phyloP scores from a whole-genome alignment of 2,797 vertebrate species.

The Erethizon dorsatum region DNA sequence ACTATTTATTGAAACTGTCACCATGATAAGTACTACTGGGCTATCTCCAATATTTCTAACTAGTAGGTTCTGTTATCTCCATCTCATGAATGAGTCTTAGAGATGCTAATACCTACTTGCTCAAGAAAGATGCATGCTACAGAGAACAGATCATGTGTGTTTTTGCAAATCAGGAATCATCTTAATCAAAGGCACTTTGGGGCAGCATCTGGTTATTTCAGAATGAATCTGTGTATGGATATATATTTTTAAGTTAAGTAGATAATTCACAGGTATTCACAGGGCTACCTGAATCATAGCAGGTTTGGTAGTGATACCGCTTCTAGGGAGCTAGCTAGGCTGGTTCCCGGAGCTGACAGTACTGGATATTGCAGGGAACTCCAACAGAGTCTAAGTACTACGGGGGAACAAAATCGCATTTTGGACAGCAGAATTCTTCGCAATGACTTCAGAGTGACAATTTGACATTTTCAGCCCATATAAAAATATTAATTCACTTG shows the following conservation, averaged over 20 bases:
- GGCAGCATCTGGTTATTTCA: constrained; percentile 28
- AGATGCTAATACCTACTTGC: not conserved
- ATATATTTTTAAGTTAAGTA: not conserved
- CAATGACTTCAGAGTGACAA: constrained; percentile 12
- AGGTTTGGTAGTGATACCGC: not conserved
- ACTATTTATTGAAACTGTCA: constrained; percentile 3
- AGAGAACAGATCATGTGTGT: not conserved
- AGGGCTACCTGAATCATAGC: not conserved
- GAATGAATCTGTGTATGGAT: not conserved
- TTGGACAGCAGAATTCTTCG: not conserved
- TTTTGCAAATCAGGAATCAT: not conserved
- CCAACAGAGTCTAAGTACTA: not conserved
- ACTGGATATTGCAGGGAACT: not conserved
- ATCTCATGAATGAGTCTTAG: constrained; percentile 21
- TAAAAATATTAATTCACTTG: constrained; percentile 35
- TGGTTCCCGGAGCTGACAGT: not conserved
- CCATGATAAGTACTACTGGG: not conserved
- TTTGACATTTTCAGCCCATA: not conserved
- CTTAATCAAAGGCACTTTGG: constrained; percentile 36
- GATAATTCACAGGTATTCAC: not conserved
- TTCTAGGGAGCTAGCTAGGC: not conserved
- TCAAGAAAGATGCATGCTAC: not conserved
- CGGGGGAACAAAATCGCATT: not conserved
- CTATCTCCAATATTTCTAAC: constrained; percentile 30
- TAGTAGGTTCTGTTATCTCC: not conserved